Base-by-base conservation (phyloP, 2,797 vertebrate species). In the Thunnus albacares region DNA sequence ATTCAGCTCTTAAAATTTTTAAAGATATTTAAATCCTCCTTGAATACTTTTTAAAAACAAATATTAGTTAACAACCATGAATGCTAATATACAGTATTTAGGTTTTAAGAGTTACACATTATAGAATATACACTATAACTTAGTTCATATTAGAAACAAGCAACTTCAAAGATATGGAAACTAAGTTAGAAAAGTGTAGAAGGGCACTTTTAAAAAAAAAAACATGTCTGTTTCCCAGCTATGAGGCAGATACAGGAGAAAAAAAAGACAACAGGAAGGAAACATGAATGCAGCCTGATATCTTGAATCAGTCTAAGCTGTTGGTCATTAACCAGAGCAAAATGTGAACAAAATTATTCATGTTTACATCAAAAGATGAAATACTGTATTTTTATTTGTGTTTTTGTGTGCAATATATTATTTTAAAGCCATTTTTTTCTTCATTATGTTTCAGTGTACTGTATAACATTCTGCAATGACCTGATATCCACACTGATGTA, bases 391-490 rank as follows among this genome's bases (percentile, higher is more conserved):
- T 59, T 60, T 1, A 65, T 65, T 51, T 13, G 3, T 67, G 2
- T 69, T 53, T 76, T 3, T 75, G 28, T 70, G 85, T 84, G 76
- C 73, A 86, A 78, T 80, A 62, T 80, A 38, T 83, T 22, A 53
- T 61, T 66, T 77, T n/a, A 38, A 59, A 66, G 43, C 18, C 22
- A 64, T 62, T 57, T 45, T 0, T 20, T 49, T 14, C 41, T 35
- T 43, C 52, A 4, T 77, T 58, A 5, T 45, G 17, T 82, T 72
- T 78, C 10, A 64, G 18, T 79, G 45, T 35, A 30, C 51, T 56
- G 56, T 75, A 51, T 17, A 22, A 43, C 17, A 59, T 52, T 22
- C 20, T 74, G n/a, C 66, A 33, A 59, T 51, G 61, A 52, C 28
- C 28, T 28, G 53, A 14, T 43, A 3, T 59, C 24, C 17, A 30